Evolutionary conservation across 2,113 vertebrate genomes (phyloP).

Genomic region (Colistium nudipinnis): DNA sequence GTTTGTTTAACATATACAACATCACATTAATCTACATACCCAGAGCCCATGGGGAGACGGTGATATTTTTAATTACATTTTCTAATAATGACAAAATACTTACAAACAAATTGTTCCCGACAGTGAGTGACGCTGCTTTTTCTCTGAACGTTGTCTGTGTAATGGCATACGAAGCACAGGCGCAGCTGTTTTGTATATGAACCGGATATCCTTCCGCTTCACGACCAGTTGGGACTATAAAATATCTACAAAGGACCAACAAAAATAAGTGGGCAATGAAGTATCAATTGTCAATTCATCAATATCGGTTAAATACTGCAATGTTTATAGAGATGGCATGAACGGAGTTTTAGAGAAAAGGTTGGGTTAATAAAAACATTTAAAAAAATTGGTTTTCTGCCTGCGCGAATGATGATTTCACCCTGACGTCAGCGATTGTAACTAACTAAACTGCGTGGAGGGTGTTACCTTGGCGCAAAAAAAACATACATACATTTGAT

Average conservation of each 20-base stretch:
- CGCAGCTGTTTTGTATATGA: background rate
- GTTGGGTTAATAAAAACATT: too few relatives aligned
- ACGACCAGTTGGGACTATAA: slow-evolving; percentile 2
- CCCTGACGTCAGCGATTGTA: too few relatives aligned
- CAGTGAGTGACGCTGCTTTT: rapidly evolving
- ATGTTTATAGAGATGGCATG: background rate
- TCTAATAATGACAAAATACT: background rate
- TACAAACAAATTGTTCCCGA: slow-evolving; percentile 1
- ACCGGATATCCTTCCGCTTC: slow-evolving; percentile 23
- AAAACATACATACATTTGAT: too few relatives aligned
- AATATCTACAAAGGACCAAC: background rate
- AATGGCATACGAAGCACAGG: background rate
- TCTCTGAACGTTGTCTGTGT: too few relatives aligned
- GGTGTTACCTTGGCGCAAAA: too few relatives aligned
- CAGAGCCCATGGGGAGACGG: too few relatives aligned
- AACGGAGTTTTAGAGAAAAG: background rate
- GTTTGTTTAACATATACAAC: background rate
- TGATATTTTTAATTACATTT: too few relatives aligned
- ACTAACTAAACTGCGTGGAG: too few relatives aligned
- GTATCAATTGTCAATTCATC: too few relatives aligned
- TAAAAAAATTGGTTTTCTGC: background rate
- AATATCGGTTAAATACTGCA: too few relatives aligned
- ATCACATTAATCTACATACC: too few relatives aligned
- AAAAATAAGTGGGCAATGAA: too few relatives aligned
- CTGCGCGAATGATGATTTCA: background rate